These are phyloP conservation scores for Hormaphis cornu DNA, from an alignment of 1,140 invertebrate species.

Conservation along the genomic window DNA sequence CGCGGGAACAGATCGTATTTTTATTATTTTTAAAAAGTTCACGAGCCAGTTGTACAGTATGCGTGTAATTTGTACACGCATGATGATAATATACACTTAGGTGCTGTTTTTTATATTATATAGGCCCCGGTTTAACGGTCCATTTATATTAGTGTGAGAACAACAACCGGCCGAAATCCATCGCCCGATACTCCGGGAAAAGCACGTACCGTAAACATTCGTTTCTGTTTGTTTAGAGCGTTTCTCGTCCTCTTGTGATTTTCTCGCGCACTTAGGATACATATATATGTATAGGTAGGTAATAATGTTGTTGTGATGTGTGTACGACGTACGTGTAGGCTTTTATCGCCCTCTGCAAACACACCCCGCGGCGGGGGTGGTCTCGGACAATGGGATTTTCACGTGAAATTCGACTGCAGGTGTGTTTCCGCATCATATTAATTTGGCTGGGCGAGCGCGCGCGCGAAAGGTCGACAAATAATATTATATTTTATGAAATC, in stretches of 20 bases:
- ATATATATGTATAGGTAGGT: no score
- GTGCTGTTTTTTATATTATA: not conserved
- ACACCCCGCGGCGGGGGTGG: not conserved
- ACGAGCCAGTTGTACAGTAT: not conserved
- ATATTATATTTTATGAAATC: not conserved
- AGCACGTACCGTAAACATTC: constrained; percentile 20
- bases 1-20: not conserved
- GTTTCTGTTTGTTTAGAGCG: constrained; percentile 7
- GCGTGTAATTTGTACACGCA: no score
- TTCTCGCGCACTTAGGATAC: no score
- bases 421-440: no score
- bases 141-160: constrained; percentile 2
- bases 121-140: not conserved
- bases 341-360: not conserved
- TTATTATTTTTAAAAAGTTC: not conserved
- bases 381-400: constrained; percentile 3
- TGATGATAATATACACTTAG: no score
- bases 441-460: not conserved
- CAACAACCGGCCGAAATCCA: not conserved
- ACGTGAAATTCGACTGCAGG: not conserved
- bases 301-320: not conserved
- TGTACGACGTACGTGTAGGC: not conserved
- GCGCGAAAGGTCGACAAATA: not conserved
- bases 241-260: constrained; percentile 14
- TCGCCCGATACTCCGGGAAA: not conserved